A percentile compares a stretch with the other conserved stretches of the same genome.
Conservation (phyloP, 2,888 invertebrate species). For the Polydesmus complanatus region DNA sequence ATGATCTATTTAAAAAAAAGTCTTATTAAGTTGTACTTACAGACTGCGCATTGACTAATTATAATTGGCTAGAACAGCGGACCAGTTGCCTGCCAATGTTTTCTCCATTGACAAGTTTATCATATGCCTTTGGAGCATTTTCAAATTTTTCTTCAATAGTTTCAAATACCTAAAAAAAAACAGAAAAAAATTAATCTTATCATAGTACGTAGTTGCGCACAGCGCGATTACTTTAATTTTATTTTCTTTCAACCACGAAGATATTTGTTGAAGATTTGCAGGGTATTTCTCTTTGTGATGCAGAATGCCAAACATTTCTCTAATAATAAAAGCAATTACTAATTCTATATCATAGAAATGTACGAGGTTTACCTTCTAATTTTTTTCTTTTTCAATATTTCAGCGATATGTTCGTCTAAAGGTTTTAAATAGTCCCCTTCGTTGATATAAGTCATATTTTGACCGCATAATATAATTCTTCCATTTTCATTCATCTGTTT, state of each 20-base stretch:
- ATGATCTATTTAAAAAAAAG: neutral
- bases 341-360: neutral
- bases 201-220: no score
- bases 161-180: slow-evolving; percentile 25
- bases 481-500: slow-evolving; percentile 31
- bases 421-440: slow-evolving; percentile 33
- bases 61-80: no score
- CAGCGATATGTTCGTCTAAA: slow-evolving; percentile 25
- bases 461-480: slow-evolving; percentile 33
- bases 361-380: slow-evolving; percentile 22
- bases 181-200: neutral
- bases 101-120: slow-evolving; percentile 33
- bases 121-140: slow-evolving; percentile 30
- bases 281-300: no score
- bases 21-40: no score
- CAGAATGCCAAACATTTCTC: no score
- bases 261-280: no score
- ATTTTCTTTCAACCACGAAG: no score
- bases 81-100: slow-evolving; percentile 34
- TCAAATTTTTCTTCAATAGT: slow-evolving; percentile 30
- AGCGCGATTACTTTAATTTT: no score
- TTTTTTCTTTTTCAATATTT: slow-evolving; percentile 18
- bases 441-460: slow-evolving; percentile 34
- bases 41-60: no score
- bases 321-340: neutral